These are phyloP conservation scores for Dicranocentrus wangi DNA, from an alignment of 2,888 invertebrate species.

Conservation along the genomic window DNA sequence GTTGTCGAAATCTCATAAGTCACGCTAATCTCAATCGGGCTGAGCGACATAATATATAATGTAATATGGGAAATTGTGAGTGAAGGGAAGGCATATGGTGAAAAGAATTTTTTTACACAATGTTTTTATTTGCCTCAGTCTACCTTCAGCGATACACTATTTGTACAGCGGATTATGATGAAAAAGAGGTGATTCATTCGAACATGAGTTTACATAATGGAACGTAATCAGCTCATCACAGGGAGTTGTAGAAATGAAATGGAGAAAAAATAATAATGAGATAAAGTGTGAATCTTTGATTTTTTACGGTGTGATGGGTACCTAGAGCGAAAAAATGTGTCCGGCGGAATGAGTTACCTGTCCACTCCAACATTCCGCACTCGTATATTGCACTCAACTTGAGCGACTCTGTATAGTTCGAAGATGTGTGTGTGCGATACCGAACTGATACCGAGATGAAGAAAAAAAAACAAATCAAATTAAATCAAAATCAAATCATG, in stretches of 20 bases:
- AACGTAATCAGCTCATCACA: slow-evolving; percentile 60
- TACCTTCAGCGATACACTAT: neutral
- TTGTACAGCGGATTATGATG: slow-evolving; percentile 44
- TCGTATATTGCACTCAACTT: neutral
- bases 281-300: slow-evolving; percentile 45
- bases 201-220: slow-evolving; percentile 57
- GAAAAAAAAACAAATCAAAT: slow-evolving; percentile 63
- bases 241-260: slow-evolving; percentile 49
- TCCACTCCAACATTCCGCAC: neutral
- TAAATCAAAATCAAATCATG: slow-evolving; percentile 68
- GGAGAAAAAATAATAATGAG: slow-evolving; percentile 26
- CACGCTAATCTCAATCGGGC: slow-evolving; percentile 65
- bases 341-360: neutral
- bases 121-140: slow-evolving; percentile 42
- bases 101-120: slow-evolving; percentile 29
- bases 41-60: slow-evolving; percentile 63
- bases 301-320: slow-evolving; percentile 39
- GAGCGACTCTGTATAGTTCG: too few species aligned
- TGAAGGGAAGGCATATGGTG: neutral
- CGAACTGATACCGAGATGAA: neutral
- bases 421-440: too few species aligned
- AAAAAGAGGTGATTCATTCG: slow-evolving; percentile 55
- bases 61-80: slow-evolving; percentile 17
- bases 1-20: slow-evolving; percentile 69
- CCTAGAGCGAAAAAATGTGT: neutral